Percentiles rank a stretch among this genome's conserved stretches.
phyloP scores from a whole-genome alignment of 2,888 invertebrate genomes.

The Euplexia lucipara region DNA sequence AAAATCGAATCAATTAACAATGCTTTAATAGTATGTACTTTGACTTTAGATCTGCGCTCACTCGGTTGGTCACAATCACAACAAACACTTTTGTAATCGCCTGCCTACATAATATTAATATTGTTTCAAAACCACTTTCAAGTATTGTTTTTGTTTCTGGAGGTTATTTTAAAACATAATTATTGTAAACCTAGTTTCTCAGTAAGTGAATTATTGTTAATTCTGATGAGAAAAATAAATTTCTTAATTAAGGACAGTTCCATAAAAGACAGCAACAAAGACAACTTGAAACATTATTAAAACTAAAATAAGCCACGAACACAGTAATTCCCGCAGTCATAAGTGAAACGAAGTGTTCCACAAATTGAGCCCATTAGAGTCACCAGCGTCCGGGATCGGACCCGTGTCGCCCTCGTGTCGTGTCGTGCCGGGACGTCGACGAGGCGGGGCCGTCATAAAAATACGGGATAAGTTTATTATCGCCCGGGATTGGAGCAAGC shows the following conservation, averaged over 20 bases:
- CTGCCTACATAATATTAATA: too few relatives aligned
- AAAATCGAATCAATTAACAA: too few relatives aligned
- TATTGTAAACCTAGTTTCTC: too few relatives aligned
- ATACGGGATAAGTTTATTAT: conserved; percentile 58
- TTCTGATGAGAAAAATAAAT: too few relatives aligned
- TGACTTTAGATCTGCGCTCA: too few relatives aligned
- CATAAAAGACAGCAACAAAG: background rate
- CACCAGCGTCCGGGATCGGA: conserved; percentile 41
- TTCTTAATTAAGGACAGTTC: background rate
- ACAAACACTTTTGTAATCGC: too few relatives aligned
- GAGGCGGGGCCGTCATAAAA: conserved; percentile 55
- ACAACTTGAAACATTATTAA: conserved; percentile 1
- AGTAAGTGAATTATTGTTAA: too few relatives aligned
- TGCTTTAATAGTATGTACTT: too few relatives aligned
- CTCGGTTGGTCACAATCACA: too few relatives aligned
- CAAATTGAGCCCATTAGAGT: conserved; percentile 57
- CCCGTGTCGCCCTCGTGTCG: conserved; percentile 45
- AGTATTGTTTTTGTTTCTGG: too few relatives aligned
- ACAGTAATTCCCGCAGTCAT: conserved; percentile 44
- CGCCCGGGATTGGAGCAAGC: conserved; percentile 56
- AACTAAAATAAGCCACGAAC: conserved; percentile 15
- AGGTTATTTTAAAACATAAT: too few relatives aligned
- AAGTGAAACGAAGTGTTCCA: conserved; percentile 53
- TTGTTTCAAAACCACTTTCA: too few relatives aligned
- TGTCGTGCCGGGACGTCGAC: conserved; percentile 41